Percentiles rank a stretch among this genome's conserved stretches.
Conservation (phyloP, 2,797 vertebrate species). For the Syngnathus rostellatus region DNA sequence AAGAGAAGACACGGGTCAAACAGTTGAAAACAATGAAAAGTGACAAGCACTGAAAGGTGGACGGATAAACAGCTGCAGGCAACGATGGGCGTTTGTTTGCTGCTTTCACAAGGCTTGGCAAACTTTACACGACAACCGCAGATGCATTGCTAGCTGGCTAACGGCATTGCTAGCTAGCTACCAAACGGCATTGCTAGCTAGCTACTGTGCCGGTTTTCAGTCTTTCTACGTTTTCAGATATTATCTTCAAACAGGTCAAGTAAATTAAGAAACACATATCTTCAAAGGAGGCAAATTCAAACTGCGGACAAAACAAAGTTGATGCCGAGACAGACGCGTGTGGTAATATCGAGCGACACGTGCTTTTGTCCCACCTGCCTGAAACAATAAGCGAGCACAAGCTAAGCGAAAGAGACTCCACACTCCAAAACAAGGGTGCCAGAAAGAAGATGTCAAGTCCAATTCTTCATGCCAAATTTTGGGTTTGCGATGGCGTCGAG, state of each 20-base stretch:
- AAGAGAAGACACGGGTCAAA: constrained; percentile 44
- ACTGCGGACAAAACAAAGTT: constrained; percentile 4
- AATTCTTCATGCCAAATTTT: constrained; percentile 22
- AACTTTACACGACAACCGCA: constrained; percentile 34
- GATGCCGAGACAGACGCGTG: background rate
- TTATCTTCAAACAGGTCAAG: no score
- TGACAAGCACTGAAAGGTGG: constrained; percentile 61
- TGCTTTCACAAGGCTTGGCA: constrained; percentile 50
- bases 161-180: no score
- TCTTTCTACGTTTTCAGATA: no score
- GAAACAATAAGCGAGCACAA: constrained; percentile 12
- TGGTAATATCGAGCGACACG: constrained; percentile 12
- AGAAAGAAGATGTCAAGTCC: constrained; percentile 34
- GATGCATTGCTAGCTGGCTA: no score
- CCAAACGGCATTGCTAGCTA: no score
- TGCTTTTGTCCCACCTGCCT: constrained; percentile 18
- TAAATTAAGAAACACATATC: background rate
- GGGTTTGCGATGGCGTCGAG: background rate
- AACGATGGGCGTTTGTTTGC: constrained; percentile 55
- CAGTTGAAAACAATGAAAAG: constrained; percentile 65
- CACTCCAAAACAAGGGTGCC: constrained; percentile 24
- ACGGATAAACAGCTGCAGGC: constrained; percentile 65
- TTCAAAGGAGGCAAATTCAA: background rate
- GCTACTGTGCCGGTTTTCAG: no score
- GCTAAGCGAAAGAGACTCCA: constrained; percentile 17